Evolutionary conservation across 2,888 invertebrate species (phyloP), one percentile per base, ranked within the genome.

Genomic region (Pterostichus madidus): DNA sequence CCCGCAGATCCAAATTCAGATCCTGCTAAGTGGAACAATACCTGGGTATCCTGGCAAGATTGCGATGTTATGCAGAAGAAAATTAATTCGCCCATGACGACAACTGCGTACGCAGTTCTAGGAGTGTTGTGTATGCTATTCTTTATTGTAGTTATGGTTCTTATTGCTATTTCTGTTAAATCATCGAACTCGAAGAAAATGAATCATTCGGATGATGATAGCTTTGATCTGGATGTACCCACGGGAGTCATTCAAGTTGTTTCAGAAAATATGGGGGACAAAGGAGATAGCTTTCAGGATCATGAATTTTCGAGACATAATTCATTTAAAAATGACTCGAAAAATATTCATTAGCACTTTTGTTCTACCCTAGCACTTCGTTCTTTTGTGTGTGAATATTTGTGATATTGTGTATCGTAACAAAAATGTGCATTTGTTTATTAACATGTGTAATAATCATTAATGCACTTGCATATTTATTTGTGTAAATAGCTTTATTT

Each of bases 31-130:
- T 93, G 92, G 90, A 91, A 92, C 77, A 90, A 91, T 76, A 91
- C 91, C 0, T 94, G 94, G 94, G 90, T 90, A 0, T 91, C 89
- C 85, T 94, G 93, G 94, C 88, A 89, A 85, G 93, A 93, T 85
- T 92, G 92, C 91, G 89, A 89, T 84, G 91, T 92, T 77, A 86
- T 87, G 5, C 76, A 84, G 4, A 86, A 84, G 75, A 87, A 87
- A 82, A 84, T 88, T 2, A 39, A 86, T 39, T 86, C 87, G 78
- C 75, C 84, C 3, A 83, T 89, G 39, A 88, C 89, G 4, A 87
- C 88, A 3, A 84, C 89, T 35, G 86, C 88, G 0, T 86, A 89
- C 13, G 87, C 86, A 3, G 84, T 90, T n/a, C 87, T 89, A 44
- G 83, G 87, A 17, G 86, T 86, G 5, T 87, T 87, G 8, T 87